Evolutionary conservation across 2,888 invertebrate species (phyloP), one percentile per base, ranked within the genome.

Genomic region (Eilema griseolum): DNA sequence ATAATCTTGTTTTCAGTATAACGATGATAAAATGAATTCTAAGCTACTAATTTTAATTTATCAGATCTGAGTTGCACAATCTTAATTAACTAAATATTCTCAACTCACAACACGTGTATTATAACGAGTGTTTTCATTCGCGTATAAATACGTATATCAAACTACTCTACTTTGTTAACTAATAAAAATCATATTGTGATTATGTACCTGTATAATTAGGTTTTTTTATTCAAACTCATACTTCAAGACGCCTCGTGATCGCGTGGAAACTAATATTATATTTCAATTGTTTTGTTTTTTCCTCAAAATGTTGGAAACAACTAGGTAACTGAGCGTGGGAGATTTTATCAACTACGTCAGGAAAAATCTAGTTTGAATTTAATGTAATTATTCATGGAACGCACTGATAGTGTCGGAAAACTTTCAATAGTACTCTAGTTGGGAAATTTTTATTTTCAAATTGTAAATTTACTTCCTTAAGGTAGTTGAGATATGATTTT

Each of bases 121-220:
- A 46, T 20, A 7, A 46, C 20, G 16, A 20, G 1, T 61, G 12
- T 31, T 37, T 12, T 14, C 16, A 31, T 12, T 24, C n/a, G 23
- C 16, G n/a, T 62, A 37, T 10, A 23, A 23, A 1, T 23, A 23
- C 5, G 3, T 41, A 31, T 1, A 56, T 52, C 26, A 0, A 59
- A 70, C 62, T 72, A 80, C 71, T 75, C 62, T 57, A 76, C 72
- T 69, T 75, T 72, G 75, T 71, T 79, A 62, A 61, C 69, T 75
- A 72, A 69, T 79, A 57, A 63, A 71, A 64, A 73, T 80, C 70
- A 75, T 67, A 70, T 16, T 8, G 72, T 66, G 75, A 77, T 77
- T 70, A 75, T 69, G 60, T 52, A 61, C 2, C 26, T 46, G 66
- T 61, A 60, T 59, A 63, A 61, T 26, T 67, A 8, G 28, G 11